These are phyloP conservation scores for Dioctria rufipes DNA, from an alignment of 2,888 invertebrate genomes.

Conservation along the genomic window DNA sequence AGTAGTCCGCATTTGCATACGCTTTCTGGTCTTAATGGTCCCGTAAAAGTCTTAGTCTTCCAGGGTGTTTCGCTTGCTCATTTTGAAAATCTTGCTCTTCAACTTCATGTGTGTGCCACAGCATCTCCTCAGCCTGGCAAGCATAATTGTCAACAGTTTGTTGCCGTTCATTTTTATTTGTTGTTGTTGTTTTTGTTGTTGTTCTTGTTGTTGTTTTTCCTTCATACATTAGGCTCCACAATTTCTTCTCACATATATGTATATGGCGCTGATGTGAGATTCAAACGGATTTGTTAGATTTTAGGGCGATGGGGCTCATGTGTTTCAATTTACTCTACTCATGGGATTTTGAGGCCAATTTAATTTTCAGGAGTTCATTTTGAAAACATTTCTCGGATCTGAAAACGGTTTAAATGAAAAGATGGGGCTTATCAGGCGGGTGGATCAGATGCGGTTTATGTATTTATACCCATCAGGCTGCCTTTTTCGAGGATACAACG, in stretches of 20 bases:
- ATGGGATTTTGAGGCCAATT: neutral
- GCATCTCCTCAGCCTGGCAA: neutral
- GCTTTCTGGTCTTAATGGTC: neutral
- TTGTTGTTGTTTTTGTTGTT: neutral
- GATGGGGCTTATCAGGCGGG: neutral
- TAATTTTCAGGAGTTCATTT: neutral
- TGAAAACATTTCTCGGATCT: neutral
- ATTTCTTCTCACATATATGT: neutral
- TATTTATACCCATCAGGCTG: neutral
- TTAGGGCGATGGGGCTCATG: neutral
- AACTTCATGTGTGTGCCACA: neutral
- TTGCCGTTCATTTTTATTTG: neutral
- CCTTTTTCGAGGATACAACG: neutral
- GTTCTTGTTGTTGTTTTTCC: no score
- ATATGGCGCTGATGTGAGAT: neutral
- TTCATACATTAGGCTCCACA: no score
- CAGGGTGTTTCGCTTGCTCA: no score
- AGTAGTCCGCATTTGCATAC: neutral
- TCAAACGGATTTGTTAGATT: neutral
- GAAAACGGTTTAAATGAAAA: neutral
- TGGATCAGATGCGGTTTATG: conserved; percentile 7
- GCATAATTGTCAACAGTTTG: conserved; percentile 7
- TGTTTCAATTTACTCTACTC: neutral
- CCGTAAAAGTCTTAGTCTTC: neutral
- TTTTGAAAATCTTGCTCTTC: neutral